Conservation (phyloP, 2,113 vertebrate species). For the Oncorhynchus tshawytscha region DNA sequence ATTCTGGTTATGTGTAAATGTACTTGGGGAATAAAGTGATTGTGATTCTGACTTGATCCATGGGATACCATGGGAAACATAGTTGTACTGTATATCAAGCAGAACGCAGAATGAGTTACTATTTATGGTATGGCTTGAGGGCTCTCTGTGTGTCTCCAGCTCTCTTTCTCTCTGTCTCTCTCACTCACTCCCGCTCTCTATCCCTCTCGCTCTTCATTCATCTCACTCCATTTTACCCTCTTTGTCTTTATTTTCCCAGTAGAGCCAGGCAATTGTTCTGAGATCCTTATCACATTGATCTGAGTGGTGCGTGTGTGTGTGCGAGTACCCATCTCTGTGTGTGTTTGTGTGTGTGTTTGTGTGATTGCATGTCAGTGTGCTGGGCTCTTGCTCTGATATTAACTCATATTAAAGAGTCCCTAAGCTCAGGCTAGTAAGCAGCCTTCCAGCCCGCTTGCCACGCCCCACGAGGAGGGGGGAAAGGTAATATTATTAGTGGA, state of each 20-base stretch:
- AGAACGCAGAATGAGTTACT: neutral
- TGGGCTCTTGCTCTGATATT: conserved; percentile 5
- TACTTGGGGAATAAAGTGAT: no score
- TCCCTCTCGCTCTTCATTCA: neutral
- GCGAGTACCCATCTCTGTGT: conserved; percentile 11
- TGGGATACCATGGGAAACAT: no score
- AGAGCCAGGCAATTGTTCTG: conserved; percentile 16
- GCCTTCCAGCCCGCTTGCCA: conserved; percentile 9
- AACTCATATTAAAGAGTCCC: conserved; percentile 33
- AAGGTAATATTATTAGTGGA: conserved; percentile 52
- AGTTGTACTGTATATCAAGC: no score
- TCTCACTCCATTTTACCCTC: neutral
- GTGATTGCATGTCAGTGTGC: neutral
- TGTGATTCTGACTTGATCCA: no score
- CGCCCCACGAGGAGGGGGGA: conserved; percentile 23
- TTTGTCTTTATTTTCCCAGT: neutral
- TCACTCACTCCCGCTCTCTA: neutral
- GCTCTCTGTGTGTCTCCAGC: neutral
- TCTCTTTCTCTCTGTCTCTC: neutral
- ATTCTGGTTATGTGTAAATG: no score
- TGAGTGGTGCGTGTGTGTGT: conserved; percentile 4
- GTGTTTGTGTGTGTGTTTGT: neutral
- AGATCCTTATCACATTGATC: neutral
- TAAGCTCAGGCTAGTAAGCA: conserved; percentile 1
- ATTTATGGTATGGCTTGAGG: neutral